phyloP scores from a whole-genome alignment of 2,888 invertebrate genomes.

The Imbricaverruca yamaguchii region DNA sequence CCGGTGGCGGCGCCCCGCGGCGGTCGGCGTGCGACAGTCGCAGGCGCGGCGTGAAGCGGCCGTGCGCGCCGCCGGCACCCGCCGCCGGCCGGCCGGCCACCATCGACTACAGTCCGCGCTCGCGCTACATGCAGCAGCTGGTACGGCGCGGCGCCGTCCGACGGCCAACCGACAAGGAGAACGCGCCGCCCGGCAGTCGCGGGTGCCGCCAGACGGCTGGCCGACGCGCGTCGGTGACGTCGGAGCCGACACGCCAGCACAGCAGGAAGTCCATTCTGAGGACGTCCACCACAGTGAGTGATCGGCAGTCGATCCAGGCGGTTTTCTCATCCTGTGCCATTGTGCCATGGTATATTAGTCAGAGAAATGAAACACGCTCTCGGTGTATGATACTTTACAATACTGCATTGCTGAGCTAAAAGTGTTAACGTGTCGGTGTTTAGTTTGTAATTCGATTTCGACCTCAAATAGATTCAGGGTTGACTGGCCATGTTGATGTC shows the following conservation, averaged over 20 bases:
- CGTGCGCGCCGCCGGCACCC: background rate
- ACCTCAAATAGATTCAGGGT: no score
- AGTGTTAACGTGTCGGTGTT: no score
- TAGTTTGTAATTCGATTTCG: no score
- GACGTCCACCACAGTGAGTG: background rate
- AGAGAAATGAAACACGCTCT: no score
- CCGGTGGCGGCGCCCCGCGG: background rate
- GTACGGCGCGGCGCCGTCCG: background rate
- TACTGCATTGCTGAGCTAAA: no score
- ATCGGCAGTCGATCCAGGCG: background rate
- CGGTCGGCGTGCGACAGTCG: background rate
- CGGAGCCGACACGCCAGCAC: background rate
- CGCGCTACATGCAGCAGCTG: background rate
- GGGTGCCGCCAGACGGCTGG: background rate
- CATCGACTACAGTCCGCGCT: constrained; percentile 4
- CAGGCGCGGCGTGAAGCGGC: background rate
- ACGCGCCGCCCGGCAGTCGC: background rate
- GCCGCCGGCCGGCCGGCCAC: background rate
- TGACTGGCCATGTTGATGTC: no score
- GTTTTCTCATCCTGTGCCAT: no score
- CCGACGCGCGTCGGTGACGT: background rate
- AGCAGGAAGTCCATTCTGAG: background rate
- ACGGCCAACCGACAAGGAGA: background rate
- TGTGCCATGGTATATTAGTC: no score
- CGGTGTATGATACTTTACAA: no score